Base-by-base conservation (phyloP, 2,113 vertebrate species). In the Cebus imitator region DNA sequence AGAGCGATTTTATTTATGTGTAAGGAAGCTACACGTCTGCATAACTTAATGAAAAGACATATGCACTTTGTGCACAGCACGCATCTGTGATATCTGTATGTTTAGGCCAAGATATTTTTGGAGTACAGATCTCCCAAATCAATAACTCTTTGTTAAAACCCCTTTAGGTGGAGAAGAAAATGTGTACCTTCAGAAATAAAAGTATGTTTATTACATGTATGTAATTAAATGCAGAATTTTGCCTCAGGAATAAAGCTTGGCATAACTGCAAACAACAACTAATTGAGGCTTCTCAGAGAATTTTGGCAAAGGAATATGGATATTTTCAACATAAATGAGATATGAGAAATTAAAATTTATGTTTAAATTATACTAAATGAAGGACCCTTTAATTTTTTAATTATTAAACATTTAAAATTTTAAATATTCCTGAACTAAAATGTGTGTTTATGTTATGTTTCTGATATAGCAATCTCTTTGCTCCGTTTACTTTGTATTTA, bases 261-360 rank as follows among this genome's bases (percentile, higher is more conserved):
- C 82, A 48, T 81, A 25, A 14, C 20, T 81, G 4, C 90, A 87
- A 48, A 80, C 50, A 66, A 66, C 73, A 86, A 37, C 27, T 83
- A 85, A 76, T 13, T 55, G 9, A 88, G 32, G 8, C 48, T 86
- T 87, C 57, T 70, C 20, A 86, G 23, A 43, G 25, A 96, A 88
- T 68, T 43, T 20, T 45, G 23, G 4, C 70, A 68, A 95, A 90
- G 27, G 32, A 64, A 90, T 52, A 30, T n/a, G 30, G 82, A 2
- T 27, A 87, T 92, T 84, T 84, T 93, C 11, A 57, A 95, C n/a
- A 27, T 85, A 84, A 97, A 90, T 91, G 37, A 82, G 43, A 43
- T 55, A 2, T 68, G 23, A 95, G 20, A 96, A 7, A 8, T 75
- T 9, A 95, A 91, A 30, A 89, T 5, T 5, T 32, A 61, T 82